Evolutionary conservation across 2,888 invertebrate genomes (phyloP), one percentile per base, ranked within the genome.

Genomic region (Cylindroiulus punctatus): DNA sequence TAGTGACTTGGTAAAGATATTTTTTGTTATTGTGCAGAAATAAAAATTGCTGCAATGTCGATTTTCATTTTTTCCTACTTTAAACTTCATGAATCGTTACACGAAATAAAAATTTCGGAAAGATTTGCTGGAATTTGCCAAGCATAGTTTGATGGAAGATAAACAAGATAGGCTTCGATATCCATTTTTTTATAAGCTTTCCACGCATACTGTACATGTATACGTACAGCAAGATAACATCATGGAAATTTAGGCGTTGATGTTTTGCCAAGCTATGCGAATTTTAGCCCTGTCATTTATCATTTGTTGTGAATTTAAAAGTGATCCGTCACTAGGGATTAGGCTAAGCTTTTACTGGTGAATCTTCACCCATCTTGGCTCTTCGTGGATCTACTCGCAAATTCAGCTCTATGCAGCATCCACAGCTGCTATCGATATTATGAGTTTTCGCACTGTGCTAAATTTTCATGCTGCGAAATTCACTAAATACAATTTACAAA

Each of bases 181-280:
- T 47, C 14, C 14, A 8, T n/a, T 52, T 52, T 47, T 52, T 52
- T 52, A 14, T n/a, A n/a, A 52, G 19, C 52, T 7, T 14, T 0
- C 14, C 52, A 8, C n/a, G 12, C 44, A 36, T 36, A 36, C 36
- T 36, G 36, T 7, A 36, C 36, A 36, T 7, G 36, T 36, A 36
- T 7, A 44, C 14, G 10, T 44, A 40, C 8, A 44, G 8, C 44
- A 44, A 44, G 44, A 19, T 52, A 52, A n/a, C 52, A 52, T 3
- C 19, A 52, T 52, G 52, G n/a, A 52, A 52, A 52, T 52, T 52
- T n/a, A 52, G 52, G 52, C n/a, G 52, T 52, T 52, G 52, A 52
- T 52, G n/a, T 19, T n/a, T n/a, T 52, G 52, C 5, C 52, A 52
- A 52, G 52, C 44, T 44, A 44, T 0, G 44, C 44, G 36, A 44